These are phyloP conservation scores for Drosophila cardini DNA, from an alignment of 1,140 invertebrate species.

Conservation along the genomic window DNA sequence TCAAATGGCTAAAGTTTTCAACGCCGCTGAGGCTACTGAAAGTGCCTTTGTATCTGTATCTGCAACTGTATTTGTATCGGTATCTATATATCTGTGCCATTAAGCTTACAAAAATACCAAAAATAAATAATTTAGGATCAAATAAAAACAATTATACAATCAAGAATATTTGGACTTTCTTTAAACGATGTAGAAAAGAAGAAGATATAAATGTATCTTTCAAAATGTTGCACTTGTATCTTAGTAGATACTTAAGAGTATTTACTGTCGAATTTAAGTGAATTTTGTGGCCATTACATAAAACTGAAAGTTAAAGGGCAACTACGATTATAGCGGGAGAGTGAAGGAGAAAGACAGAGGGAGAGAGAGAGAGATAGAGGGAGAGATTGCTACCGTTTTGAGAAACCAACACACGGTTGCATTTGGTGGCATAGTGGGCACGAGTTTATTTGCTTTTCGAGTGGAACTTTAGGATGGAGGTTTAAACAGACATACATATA, in stretches of 20 bases:
- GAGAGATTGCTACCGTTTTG: slow-evolving; percentile 26
- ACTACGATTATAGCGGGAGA: slow-evolving; percentile 35
- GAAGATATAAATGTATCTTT: slow-evolving; percentile 50
- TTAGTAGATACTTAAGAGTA: slow-evolving; percentile 45
- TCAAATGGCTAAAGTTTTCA: slow-evolving; percentile 49
- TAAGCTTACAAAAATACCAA: slow-evolving; percentile 69
- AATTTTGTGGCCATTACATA: slow-evolving; percentile 71
- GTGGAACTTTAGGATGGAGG: slow-evolving; percentile 23
- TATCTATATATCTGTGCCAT: slow-evolving; percentile 50
- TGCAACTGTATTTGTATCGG: slow-evolving; percentile 34
- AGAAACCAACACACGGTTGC: slow-evolving; percentile 28
- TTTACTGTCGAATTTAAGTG: slow-evolving; percentile 63
- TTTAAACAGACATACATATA: slow-evolving; percentile 12
- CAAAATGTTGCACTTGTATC: slow-evolving; percentile 59
- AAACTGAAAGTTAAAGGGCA: slow-evolving; percentile 60
- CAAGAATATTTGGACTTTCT: slow-evolving; percentile 29
- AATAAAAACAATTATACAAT: slow-evolving; percentile 51
- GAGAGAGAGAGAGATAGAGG: neutral
- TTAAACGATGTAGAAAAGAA: neutral
- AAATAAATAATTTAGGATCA: slow-evolving; percentile 55
- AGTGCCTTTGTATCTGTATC: slow-evolving; percentile 1
- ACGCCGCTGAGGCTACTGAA: slow-evolving; percentile 28
- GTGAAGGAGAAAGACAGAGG: neutral
- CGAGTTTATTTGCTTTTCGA: slow-evolving; percentile 65
- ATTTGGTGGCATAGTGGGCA: slow-evolving; percentile 20